These are phyloP conservation scores for Epinephelus moara DNA, from an alignment of 2,113 vertebrate species.

Conservation along the genomic window DNA sequence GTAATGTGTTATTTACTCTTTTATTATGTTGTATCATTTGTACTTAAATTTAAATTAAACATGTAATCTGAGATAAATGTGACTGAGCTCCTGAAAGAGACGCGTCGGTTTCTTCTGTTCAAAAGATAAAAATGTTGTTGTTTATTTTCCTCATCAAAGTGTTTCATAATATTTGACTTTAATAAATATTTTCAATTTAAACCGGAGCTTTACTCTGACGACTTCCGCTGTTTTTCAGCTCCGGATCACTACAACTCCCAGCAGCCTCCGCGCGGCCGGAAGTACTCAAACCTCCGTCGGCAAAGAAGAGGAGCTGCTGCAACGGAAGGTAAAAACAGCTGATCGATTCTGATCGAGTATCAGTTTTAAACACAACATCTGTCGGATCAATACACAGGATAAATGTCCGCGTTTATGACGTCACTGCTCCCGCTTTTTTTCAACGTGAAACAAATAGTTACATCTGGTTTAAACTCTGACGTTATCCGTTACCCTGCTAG, in stretches of 20 bases:
- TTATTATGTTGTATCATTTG: too few relatives aligned
- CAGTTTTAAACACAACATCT: not conserved
- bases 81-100: too few relatives aligned
- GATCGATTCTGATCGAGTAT: constrained; percentile 20
- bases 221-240: not conserved
- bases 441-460: not conserved
- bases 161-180: not conserved
- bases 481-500: constrained; percentile 23
- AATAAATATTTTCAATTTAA: not conserved
- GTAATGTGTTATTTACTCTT: too few relatives aligned
- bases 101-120: too few relatives aligned
- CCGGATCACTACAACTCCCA: constrained; percentile 59
- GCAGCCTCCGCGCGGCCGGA: constrained; percentile 28
- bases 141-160: not conserved
- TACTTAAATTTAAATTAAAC: too few relatives aligned
- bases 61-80: too few relatives aligned
- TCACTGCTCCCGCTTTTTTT: not conserved
- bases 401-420: not conserved
- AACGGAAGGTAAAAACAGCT: constrained; percentile 59
- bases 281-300: not conserved
- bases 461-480: not conserved
- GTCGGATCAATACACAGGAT: accelerated
- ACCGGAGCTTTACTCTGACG: not conserved
- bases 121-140: not conserved
- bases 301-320: not conserved